Base-by-base conservation (phyloP, 2,797 vertebrate species). In the Xerus rutilus region DNA sequence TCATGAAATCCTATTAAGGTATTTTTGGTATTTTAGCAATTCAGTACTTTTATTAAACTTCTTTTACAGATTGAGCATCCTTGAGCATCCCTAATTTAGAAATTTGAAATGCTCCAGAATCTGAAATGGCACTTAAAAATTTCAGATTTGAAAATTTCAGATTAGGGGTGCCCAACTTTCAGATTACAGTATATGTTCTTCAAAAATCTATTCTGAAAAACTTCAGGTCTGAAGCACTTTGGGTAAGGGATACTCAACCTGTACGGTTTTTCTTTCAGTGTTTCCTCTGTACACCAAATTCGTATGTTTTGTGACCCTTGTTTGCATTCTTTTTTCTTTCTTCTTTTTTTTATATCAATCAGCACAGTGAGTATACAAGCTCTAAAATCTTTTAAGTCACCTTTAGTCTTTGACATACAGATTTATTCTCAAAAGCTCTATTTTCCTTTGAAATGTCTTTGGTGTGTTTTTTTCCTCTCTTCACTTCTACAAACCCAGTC, bases 371-470 rank as follows among this genome's bases (percentile, higher is more conserved):
- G 43, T 89, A 69, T 23, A 39, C 15, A 47, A 20, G 49, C 30
- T 88, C 30, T 84, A 54, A 88, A 81, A 67, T 79, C n/a, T 91
- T 64, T 10, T 77, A 39, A 62, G 30, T 81, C 28, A n/a, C 85
- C 52, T 85, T 93, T 77, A 70, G 45, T 89, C 59, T 84, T 81
- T 78, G 49, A 86, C 10, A 84, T 78, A 65, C 25, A 62, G 8
- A 85, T 88, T 74, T 93, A 81, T 69, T 94, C 45, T 79, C 35
- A 81, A 88, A 81, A 96, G 25, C 20, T 69, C 32, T 73, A 12
- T 45, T 95, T 93, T 96, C 21, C 67, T n/a, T 92, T 84, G 47
- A 85, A 92, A 92, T 52, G 20, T 96, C 67, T 30, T 91, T 21
- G 14, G 0, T 86, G 35, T 43, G 52, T 43, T 85, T 77, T 69